Percentiles rank a stretch among this genome's conserved stretches.
Conservation (phyloP, 2,113 vertebrate genomes). For the Antechinus flavipes region DNA sequence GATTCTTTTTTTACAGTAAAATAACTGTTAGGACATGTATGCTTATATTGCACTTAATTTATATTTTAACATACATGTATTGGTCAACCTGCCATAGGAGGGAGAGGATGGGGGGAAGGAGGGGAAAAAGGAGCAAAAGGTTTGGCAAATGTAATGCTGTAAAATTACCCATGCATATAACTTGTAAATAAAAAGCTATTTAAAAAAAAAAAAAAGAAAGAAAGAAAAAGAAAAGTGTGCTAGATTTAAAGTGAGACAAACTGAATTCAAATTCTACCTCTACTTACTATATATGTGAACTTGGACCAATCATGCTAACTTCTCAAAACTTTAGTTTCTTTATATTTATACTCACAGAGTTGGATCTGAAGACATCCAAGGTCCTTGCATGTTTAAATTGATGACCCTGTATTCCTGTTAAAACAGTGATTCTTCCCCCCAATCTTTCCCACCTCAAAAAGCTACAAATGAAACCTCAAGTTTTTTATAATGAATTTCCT, state of each 20-base stretch:
- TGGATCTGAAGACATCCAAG: background rate
- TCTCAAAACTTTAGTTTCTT: background rate
- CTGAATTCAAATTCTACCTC: background rate
- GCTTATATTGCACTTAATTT: no score
- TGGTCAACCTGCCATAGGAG: no score
- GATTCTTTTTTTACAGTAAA: no score
- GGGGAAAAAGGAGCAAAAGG: no score
- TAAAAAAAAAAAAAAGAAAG: no score
- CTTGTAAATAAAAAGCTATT: no score
- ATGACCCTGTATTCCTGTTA: background rate
- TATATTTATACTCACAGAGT: background rate
- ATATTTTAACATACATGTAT: no score
- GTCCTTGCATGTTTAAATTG: background rate
- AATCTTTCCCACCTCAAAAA: background rate
- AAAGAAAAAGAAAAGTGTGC: background rate
- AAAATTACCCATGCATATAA: no score
- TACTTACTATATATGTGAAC: background rate
- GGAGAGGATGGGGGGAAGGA: no score
- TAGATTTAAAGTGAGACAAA: background rate
- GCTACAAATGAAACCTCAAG: slow-evolving; percentile 28
- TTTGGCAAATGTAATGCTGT: no score
- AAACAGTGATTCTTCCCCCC: background rate
- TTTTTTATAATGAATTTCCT: slow-evolving; percentile 21
- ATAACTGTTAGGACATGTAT: no score
- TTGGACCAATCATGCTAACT: background rate